These are phyloP conservation scores for Gari tellinella DNA, from an alignment of 2,888 invertebrate species.

Conservation along the genomic window DNA sequence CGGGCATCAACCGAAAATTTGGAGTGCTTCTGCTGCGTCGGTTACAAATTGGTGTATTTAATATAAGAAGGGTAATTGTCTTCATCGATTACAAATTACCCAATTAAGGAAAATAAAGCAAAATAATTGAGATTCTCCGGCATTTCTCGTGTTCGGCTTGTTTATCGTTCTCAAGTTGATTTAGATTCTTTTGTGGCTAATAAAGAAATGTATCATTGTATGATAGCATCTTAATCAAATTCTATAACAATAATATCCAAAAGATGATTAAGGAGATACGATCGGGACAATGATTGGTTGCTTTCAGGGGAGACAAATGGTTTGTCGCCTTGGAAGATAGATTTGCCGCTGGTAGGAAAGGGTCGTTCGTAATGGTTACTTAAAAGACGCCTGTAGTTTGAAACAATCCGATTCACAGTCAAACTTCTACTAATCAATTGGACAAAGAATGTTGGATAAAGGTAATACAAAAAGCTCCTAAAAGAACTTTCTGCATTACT, in stretches of 20 bases:
- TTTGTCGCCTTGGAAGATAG: conserved; percentile 51
- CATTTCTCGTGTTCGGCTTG: conserved; percentile 40
- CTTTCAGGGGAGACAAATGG: conserved; percentile 49
- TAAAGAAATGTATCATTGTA: conserved; percentile 57
- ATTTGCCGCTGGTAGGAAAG: conserved; percentile 10
- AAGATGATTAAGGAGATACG: conserved; percentile 37
- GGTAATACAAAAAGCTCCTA: no score
- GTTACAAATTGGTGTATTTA: conserved; percentile 59
- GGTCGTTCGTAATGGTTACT: no score
- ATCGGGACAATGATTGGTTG: conserved; percentile 47
- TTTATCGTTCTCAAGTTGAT: conserved; percentile 56
- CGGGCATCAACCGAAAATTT: conserved; percentile 29
- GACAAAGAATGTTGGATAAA: no score
- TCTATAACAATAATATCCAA: conserved; percentile 63
- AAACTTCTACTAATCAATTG: no score
- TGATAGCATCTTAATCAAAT: conserved; percentile 66
- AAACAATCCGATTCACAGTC: no score
- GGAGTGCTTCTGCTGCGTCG: conserved; percentile 20
- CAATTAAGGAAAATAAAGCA: conserved; percentile 61
- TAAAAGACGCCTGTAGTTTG: no score
- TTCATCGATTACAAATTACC: conserved; percentile 60
- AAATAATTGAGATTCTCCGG: conserved; percentile 48
- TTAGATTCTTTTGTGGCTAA: conserved; percentile 56
- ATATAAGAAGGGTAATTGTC: conserved; percentile 54
- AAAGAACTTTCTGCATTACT: no score